Percentiles rank a stretch among this genome's conserved stretches.
phyloP scores from a whole-genome alignment of 2,888 invertebrate genomes.

The Drosophila affinis region DNA sequence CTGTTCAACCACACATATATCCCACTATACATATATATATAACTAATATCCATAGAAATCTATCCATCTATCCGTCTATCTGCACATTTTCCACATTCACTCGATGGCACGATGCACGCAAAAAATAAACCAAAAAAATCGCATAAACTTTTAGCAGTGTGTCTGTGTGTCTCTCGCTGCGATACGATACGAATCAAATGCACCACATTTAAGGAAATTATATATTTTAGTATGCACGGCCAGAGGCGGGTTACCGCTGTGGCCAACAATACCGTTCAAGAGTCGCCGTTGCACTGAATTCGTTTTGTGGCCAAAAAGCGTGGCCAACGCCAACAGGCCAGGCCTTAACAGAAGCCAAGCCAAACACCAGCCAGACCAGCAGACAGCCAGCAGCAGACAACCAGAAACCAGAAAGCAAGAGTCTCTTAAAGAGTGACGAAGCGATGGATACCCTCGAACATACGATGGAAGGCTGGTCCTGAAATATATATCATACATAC shows the following conservation, averaged over 20 bases:
- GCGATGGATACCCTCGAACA: neutral
- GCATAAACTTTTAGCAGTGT: neutral
- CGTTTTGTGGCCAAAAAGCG: conserved; percentile 72
- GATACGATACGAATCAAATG: conserved; percentile 1
- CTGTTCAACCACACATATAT: conserved; percentile 37
- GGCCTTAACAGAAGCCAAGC: conserved; percentile 19
- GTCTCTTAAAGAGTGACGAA: neutral
- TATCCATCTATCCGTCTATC: conserved; percentile 17
- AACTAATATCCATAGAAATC: conserved; percentile 28
- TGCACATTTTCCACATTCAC: conserved; percentile 48
- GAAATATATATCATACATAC: neutral
- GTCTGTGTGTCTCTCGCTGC: neutral
- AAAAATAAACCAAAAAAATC: conserved; percentile 39
- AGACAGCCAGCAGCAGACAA: conserved; percentile 11
- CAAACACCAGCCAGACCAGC: conserved; percentile 17
- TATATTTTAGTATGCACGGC: conserved; percentile 23
- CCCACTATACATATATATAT: neutral
- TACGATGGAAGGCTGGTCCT: neutral
- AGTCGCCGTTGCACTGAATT: conserved; percentile 84
- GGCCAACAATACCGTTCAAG: conserved; percentile 83
- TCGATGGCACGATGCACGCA: conserved; percentile 45
- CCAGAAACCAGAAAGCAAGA: conserved; percentile 3
- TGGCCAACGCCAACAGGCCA: conserved; percentile 50
- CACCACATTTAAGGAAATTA: neutral
- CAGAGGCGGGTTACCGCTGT: conserved; percentile 57